phyloP scores from a whole-genome alignment of 1,140 invertebrate species.

The Episyrphus balteatus region DNA sequence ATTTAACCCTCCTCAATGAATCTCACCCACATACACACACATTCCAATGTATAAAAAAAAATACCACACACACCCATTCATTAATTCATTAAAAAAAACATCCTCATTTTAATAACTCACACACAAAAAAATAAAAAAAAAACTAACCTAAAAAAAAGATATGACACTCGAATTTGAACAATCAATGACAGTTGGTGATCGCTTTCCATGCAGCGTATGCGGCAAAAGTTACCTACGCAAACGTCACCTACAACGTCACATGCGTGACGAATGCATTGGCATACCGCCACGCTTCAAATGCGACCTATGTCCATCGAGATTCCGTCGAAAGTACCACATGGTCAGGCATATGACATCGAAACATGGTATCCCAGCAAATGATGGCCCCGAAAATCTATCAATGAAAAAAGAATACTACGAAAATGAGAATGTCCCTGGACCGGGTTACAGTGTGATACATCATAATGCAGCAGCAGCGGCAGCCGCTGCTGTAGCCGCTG shows the following conservation, averaged over 20 bases:
- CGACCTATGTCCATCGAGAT: constrained; percentile 46
- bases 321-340: constrained; percentile 49
- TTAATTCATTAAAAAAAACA: constrained; percentile 8
- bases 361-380: constrained; percentile 34
- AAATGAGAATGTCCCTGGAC: constrained; percentile 9
- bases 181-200: constrained; percentile 15
- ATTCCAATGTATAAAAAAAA: constrained; percentile 2
- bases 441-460: neutral
- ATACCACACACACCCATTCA: constrained; percentile 7
- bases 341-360: constrained; percentile 44
- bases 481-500: neutral
- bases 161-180: constrained; percentile 4
- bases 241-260: constrained; percentile 51
- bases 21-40: constrained; percentile 1
- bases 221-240: constrained; percentile 53
- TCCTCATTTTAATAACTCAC: neutral
- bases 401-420: constrained; percentile 27
- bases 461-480: neutral
- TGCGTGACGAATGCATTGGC: constrained; percentile 53
- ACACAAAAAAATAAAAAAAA: neutral
- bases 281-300: constrained; percentile 56
- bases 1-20: neutral
- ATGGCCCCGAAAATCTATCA: constrained; percentile 30
- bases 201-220: constrained; percentile 48
- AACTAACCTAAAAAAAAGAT: constrained; percentile 1